Evolutionary conservation across 2,113 vertebrate species (phyloP).

Genomic region (Lycaon pictus): DNA sequence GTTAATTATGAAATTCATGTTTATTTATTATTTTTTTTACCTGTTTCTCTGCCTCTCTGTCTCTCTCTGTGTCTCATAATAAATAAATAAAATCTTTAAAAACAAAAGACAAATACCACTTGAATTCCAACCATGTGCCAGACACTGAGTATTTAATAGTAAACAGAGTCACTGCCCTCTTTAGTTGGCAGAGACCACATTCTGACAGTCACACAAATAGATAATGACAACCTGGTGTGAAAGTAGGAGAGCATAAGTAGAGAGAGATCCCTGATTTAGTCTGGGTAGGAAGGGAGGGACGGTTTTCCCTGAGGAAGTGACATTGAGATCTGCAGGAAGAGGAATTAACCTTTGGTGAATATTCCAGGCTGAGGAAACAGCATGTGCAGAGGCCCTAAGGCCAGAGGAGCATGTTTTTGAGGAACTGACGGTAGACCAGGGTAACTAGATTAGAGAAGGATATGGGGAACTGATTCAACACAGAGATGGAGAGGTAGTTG

Average conservation of each 20-base stretch:
- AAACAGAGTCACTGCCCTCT: not conserved
- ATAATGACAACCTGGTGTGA: not conserved
- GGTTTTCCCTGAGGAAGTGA: not conserved
- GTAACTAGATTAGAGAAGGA: not conserved
- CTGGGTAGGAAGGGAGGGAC: not conserved
- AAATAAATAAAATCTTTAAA: constrained; percentile 5
- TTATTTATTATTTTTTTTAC: not conserved
- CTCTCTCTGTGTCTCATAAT: too few relatives aligned
- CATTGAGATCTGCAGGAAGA: not conserved
- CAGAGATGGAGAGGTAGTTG: not conserved
- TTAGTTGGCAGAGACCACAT: not conserved
- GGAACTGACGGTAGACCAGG: not conserved
- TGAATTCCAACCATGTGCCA: not conserved
- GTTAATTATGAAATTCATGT: not conserved
- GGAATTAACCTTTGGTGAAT: not conserved
- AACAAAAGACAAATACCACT: not conserved
- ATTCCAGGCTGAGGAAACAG: not conserved
- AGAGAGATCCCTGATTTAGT: not conserved
- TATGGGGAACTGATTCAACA: not conserved
- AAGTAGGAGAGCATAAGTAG: not conserved
- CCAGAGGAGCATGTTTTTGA: not conserved
- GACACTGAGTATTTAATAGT: not conserved
- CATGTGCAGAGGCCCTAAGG: not conserved
- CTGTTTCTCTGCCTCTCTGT: too few relatives aligned
- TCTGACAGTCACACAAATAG: not conserved